Evolutionary conservation across 2,888 invertebrate species (phyloP).

Genomic region (Xanthia togata): DNA sequence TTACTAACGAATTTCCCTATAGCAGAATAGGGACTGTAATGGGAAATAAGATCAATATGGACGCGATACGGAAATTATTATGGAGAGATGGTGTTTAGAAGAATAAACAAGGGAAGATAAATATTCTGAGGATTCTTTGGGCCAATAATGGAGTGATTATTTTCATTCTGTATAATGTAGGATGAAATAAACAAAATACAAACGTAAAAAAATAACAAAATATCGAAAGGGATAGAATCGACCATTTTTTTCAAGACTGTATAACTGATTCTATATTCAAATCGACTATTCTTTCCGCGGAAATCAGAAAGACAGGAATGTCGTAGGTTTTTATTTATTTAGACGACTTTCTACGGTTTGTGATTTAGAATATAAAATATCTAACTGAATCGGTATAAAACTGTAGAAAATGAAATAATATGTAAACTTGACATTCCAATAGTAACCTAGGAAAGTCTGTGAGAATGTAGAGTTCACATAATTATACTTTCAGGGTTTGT

Average conservation of each 20-base stretch:
- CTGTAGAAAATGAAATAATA: neutral
- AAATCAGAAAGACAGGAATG: neutral
- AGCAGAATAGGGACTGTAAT: slow-evolving; percentile 71
- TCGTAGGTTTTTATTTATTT: neutral
- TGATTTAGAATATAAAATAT: neutral
- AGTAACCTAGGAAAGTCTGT: neutral
- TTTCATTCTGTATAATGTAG: neutral
- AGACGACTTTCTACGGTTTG: neutral
- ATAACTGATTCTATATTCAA: slow-evolving; percentile 19
- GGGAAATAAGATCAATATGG: slow-evolving; percentile 71
- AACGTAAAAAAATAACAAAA: no score
- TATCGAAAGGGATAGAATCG: neutral
- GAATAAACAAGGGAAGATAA: slow-evolving; percentile 21
- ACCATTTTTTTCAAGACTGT: neutral
- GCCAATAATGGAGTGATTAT: neutral
- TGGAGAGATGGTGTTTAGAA: slow-evolving; percentile 67
- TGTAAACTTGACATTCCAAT: neutral
- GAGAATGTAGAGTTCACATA: neutral
- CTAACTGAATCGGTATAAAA: neutral
- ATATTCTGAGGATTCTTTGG: slow-evolving; percentile 1
- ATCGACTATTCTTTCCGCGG: slow-evolving; percentile 13
- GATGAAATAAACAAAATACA: neutral
- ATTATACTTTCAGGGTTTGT: neutral
- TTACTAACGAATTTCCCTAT: slow-evolving; percentile 50
- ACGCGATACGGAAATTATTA: slow-evolving; percentile 79